Base-by-base conservation (phyloP, 2,113 vertebrate genomes). In the Heliornis fulica region DNA sequence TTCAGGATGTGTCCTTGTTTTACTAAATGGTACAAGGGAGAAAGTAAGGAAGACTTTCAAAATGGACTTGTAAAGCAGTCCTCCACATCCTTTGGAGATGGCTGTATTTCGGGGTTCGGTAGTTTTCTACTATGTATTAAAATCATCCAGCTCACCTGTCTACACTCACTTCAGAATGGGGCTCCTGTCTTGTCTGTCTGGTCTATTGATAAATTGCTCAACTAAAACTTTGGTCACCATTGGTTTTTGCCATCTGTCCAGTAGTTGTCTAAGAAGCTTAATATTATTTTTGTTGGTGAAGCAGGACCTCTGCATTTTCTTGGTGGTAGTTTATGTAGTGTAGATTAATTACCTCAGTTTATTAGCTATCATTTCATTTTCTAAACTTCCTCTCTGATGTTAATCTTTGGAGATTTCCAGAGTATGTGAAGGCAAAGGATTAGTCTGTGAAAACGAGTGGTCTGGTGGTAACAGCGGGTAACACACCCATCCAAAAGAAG, bases 191-290 rank as follows among this genome's bases (percentile, higher is more conserved):
- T 21, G 20, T 46, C 29, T 5, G 2, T 1, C 2, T 41, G 25
- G 6, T 57, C 14, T 77, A 0, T 69, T 59, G 43, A 53, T 77
- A 51, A 86, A 61, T 32, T 50, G 8, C 34, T 74, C 26, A 16
- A 32, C 36, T 70, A 38, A 74, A 87, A n/a, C 28, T 45, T 61
- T 32, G 45, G 23, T 69, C 0, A 0, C 43, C 21, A 10, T 18
- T 4, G 1, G 53, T 13, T 38, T 74, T 87, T 54, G 10, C 38
- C 3, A 7, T 77, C 31, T 69, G 7, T 40, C 59, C 26, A 16
- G 22, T 36, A 78, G 70, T 7, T 69, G 12, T 38, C 26, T 20
- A 26, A 74, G 46, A 45, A 53, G 9, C 38, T 80, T 26, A 23
- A 16, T 21, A 16, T 23, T 31, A 4, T 18, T 74, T 79, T 32